Percentiles rank a stretch among this genome's conserved stretches.
Conservation (phyloP, 2,113 vertebrate genomes). For the Bubo scandiacus region DNA sequence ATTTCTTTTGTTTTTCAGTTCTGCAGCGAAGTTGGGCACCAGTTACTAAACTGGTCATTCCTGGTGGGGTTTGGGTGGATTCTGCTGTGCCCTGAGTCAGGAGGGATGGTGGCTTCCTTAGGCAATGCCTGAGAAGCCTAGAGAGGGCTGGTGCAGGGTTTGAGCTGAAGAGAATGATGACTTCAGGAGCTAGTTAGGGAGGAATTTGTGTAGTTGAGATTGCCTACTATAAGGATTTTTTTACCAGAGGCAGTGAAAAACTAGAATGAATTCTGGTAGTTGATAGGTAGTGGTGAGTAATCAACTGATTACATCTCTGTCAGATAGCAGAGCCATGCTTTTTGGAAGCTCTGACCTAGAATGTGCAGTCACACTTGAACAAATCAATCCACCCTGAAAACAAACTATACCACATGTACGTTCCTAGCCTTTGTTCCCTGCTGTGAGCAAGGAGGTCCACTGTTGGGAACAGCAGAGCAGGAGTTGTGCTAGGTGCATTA, state of each 20-base stretch:
- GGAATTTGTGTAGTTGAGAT: background rate
- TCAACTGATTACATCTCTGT: background rate
- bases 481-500: background rate
- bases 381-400: background rate
- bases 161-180: background rate
- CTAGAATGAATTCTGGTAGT: background rate
- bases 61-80: background rate
- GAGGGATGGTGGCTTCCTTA: background rate
- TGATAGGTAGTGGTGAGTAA: background rate
- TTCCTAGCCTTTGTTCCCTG: background rate
- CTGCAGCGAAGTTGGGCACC: background rate
- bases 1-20: background rate
- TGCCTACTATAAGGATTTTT: background rate
- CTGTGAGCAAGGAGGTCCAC: fast-evolving
- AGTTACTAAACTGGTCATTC: background rate
- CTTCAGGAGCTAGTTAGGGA: background rate
- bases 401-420: background rate
- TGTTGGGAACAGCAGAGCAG: background rate
- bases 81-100: background rate
- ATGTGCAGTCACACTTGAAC: background rate
- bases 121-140: background rate
- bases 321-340: background rate
- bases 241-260: background rate
- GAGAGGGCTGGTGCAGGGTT: background rate
- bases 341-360: background rate